phyloP scores from a whole-genome alignment of 92 coral and sea anemone genomes.

The Porites lobata region DNA sequence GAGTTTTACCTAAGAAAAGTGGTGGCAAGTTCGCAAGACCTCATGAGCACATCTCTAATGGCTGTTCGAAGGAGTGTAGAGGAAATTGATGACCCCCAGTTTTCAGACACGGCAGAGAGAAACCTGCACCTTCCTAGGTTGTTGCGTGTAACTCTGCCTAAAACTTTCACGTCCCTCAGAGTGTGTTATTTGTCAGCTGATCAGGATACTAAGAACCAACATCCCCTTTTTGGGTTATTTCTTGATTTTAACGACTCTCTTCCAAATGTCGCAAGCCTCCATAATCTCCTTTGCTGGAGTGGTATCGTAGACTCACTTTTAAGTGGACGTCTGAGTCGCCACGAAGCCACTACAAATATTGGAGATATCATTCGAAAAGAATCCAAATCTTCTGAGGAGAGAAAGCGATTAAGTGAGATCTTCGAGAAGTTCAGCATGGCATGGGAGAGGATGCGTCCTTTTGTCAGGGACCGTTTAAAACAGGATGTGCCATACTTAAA shows the following conservation, averaged over 20 bases:
- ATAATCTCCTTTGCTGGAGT: constrained; percentile 76
- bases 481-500: constrained; percentile 73
- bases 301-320: constrained; percentile 74
- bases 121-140: constrained; percentile 74
- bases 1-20: constrained; percentile 11
- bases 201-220: constrained; percentile 57
- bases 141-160: constrained; percentile 76
- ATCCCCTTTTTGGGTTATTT: constrained; percentile 87
- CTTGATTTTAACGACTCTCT: constrained; percentile 75
- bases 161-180: constrained; percentile 72
- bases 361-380: constrained; percentile 77
- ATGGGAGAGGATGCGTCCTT: constrained; percentile 82
- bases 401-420: constrained; percentile 40
- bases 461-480: constrained; percentile 41
- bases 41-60: not conserved
- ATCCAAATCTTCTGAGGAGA: constrained; percentile 48
- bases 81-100: constrained; percentile 68
- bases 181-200: constrained; percentile 68
- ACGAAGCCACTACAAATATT: constrained; percentile 74
- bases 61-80: constrained; percentile 63
- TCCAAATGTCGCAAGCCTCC: constrained; percentile 67
- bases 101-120: constrained; percentile 48
- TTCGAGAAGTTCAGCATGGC: constrained; percentile 81
- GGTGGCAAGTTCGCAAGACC: not conserved
- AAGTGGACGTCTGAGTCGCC: constrained; percentile 84